Conservation (phyloP, 2,888 invertebrate species). For the Busseola fusca region DNA sequence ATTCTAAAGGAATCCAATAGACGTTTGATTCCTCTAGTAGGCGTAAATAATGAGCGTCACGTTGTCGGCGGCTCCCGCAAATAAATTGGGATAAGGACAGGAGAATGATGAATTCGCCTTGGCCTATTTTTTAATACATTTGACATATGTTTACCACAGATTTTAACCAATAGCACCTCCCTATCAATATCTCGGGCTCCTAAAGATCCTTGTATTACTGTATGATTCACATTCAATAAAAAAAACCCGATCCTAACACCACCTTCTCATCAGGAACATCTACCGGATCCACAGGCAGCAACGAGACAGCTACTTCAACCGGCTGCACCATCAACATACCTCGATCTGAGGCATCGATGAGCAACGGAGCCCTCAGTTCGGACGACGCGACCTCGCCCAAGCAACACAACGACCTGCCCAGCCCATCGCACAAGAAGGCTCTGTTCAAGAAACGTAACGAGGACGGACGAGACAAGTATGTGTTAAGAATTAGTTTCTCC, state of each 20-base stretch:
- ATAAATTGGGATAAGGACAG: too few species aligned
- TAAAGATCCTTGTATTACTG: background rate
- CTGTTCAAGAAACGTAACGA: constrained; percentile 96
- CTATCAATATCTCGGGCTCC: background rate
- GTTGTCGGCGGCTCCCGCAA: too few species aligned
- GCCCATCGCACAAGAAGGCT: constrained; percentile 92
- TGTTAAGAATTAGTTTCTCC: background rate
- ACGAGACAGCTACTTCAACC: constrained; percentile 62
- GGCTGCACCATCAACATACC: constrained; percentile 24
- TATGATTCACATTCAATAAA: background rate
- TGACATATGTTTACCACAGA: background rate
- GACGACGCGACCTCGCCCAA: constrained; percentile 50
- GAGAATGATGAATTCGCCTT: too few species aligned
- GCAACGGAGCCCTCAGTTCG: constrained; percentile 47
- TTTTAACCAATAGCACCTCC: background rate
- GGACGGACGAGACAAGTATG: constrained; percentile 97
- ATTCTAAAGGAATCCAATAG: too few species aligned
- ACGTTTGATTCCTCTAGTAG: too few species aligned
- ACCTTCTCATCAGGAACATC: constrained; percentile 74
- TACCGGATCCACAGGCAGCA: constrained; percentile 79
- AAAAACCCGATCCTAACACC: background rate
- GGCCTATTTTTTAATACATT: background rate
- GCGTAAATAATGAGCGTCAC: too few species aligned
- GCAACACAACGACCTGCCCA: constrained; percentile 83
- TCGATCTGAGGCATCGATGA: constrained; percentile 36